Conservation (phyloP, 2,888 invertebrate genomes). For the Drosophila bunnanda region DNA sequence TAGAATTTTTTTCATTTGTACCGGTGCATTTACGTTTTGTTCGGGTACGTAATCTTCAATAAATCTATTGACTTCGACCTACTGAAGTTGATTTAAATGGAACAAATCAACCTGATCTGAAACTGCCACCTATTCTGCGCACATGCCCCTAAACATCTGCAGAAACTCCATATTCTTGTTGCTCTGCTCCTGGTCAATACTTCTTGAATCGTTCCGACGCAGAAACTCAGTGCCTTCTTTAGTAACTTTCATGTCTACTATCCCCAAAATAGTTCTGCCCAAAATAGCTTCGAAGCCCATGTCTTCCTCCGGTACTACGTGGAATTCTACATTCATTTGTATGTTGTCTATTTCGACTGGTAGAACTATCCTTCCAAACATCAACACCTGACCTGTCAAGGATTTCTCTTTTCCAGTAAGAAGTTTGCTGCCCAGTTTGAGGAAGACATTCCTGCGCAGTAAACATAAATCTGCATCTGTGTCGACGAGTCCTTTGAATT, state of each 20-base stretch:
- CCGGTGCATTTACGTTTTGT: too few relatives aligned
- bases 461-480: not conserved
- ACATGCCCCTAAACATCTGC: not conserved
- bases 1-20: too few relatives aligned
- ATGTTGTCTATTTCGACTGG: slow-evolving; percentile 1
- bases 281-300: not conserved
- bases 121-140: not conserved
- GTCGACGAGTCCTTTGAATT: not conserved
- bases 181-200: too few relatives aligned
- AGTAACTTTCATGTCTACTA: not conserved
- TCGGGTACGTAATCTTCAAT: too few relatives aligned
- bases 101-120: not conserved
- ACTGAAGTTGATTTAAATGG: too few relatives aligned
- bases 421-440: not conserved
- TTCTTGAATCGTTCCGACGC: not conserved
- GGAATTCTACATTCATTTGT: not conserved
- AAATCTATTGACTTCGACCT: too few relatives aligned
- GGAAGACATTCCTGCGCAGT: not conserved
- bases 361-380: not conserved
- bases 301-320: slow-evolving; percentile 1
- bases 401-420: not conserved
- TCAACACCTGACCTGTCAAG: slow-evolving; percentile 1
- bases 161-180: not conserved
- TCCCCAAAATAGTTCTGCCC: too few relatives aligned
- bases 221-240: not conserved